Evolutionary conservation across 2,888 invertebrate genomes (phyloP).

Genomic region (Lithophane semibrunnea): DNA sequence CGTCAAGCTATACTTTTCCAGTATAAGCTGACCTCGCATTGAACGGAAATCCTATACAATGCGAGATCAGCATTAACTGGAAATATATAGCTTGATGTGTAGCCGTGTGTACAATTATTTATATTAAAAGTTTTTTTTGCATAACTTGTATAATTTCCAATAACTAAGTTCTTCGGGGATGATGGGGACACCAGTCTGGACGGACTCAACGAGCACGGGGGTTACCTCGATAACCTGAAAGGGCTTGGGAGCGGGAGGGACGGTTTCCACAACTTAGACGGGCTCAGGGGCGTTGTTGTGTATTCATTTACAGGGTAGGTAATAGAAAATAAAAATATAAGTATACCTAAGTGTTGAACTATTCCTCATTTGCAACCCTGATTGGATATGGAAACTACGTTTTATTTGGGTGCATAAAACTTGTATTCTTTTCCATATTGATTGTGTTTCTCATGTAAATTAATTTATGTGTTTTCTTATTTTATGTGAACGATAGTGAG

Average conservation of each 20-base stretch:
- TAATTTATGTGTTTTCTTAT: too few species aligned
- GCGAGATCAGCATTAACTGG: too few species aligned
- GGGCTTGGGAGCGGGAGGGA: conserved; percentile 21
- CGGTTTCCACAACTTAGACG: conserved; percentile 8
- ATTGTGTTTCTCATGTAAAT: not conserved
- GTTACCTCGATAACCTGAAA: conserved; percentile 43
- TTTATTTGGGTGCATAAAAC: not conserved
- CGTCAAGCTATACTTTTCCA: too few species aligned
- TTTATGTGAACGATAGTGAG: too few species aligned
- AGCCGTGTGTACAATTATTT: too few species aligned
- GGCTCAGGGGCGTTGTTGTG: conserved; percentile 40
- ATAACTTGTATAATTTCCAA: too few species aligned
- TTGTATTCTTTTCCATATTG: not conserved
- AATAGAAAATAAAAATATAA: not conserved
- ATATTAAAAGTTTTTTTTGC: conserved; percentile 7
- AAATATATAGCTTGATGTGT: too few species aligned
- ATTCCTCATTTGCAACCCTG: not conserved
- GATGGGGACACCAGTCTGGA: conserved; percentile 43
- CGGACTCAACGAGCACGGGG: conserved; percentile 62
- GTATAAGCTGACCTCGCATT: too few species aligned
- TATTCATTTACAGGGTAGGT: not conserved
- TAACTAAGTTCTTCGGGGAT: conserved; percentile 47
- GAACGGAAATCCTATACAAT: too few species aligned
- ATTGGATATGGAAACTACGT: not conserved
- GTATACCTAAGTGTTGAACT: not conserved